Evolutionary conservation across 1,140 invertebrate species (phyloP).

Genomic region (Drosophila ohnishii): DNA sequence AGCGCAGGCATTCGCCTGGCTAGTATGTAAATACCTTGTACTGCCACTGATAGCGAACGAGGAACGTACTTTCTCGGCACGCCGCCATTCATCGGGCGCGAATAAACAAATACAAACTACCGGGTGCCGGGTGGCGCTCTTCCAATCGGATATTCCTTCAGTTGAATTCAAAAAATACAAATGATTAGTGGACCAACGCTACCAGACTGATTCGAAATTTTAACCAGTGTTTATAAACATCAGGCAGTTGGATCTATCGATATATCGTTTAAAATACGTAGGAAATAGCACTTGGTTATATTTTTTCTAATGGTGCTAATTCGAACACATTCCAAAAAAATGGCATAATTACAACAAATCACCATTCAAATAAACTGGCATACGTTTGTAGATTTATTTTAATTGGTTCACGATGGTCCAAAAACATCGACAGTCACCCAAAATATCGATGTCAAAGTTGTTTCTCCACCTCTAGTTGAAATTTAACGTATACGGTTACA

Average conservation of each 20-base stretch:
- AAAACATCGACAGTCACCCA: neutral
- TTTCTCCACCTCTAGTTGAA: neutral
- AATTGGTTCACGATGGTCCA: neutral
- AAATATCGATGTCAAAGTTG: neutral
- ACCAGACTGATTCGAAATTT: neutral
- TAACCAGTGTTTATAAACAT: neutral
- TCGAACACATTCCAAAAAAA: neutral
- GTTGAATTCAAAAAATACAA: conserved; percentile 5
- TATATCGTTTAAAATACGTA: neutral
- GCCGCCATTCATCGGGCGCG: neutral
- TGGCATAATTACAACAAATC: neutral
- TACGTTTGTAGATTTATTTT: neutral
- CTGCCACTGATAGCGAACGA: neutral
- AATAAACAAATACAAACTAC: conserved; percentile 4
- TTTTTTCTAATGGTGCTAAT: neutral
- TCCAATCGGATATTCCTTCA: conserved; percentile 5
- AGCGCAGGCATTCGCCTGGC: neutral
- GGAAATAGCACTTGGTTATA: no score
- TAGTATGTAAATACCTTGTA: conserved; percentile 11
- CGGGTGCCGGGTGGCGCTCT: neutral
- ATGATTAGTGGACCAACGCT: neutral
- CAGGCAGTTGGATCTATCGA: neutral
- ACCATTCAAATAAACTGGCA: neutral
- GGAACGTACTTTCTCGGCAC: neutral
- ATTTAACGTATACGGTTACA: conserved; percentile 7